Base-by-base conservation (phyloP, 2,888 invertebrate genomes). In the Cacoxenus indagator region DNA sequence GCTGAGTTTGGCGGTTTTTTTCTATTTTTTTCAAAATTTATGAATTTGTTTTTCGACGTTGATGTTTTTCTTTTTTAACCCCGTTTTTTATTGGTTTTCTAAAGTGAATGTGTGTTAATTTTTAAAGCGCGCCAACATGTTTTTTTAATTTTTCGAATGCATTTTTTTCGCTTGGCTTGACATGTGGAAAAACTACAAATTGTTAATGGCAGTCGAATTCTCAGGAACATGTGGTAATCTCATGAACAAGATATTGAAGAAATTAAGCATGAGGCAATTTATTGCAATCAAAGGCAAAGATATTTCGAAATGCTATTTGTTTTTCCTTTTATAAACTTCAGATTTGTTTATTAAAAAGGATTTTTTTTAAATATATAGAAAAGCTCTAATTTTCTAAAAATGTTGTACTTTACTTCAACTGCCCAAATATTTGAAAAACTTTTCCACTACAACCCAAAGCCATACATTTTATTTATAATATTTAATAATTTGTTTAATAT, bases 1-100 rank as follows among this genome's bases (percentile, higher is more conserved):
- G n/a, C n/a, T n/a, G n/a, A n/a, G n/a, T 71, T 71, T 71, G 73
- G 68, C 68, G 22, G 68, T 67, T 57, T 75, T 55, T 37, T 68
- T 55, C 65, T 59, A 22, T 57, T 37, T 37, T 37, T 37, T 37
- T 1, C 37, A 11, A 46, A n/a, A 68, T 57, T 57, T 57, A 70
- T 65, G 64, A 45, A 67, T 59, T 67, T 67, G 70, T 59, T 59
- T 67, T 70, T 64, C 70, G 65, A 37, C 22, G 37, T 61, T 37
- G 17, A 61, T 43, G 48, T 67, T 73, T 31, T 59, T 27, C 6
- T 11, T 24, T 61, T 61, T 61, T 22, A 1, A 37, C 19, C n/a
- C n/a, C 2, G 31, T 51, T 64, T 17, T 64, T n/a, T 17, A 26
- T 29, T 31, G 29, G 19, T 29, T 29, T 31, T 51, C 46, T 24